Evolutionary conservation across 1,140 invertebrate genomes (phyloP).

Genomic region (Dermatophagoides farinae): DNA sequence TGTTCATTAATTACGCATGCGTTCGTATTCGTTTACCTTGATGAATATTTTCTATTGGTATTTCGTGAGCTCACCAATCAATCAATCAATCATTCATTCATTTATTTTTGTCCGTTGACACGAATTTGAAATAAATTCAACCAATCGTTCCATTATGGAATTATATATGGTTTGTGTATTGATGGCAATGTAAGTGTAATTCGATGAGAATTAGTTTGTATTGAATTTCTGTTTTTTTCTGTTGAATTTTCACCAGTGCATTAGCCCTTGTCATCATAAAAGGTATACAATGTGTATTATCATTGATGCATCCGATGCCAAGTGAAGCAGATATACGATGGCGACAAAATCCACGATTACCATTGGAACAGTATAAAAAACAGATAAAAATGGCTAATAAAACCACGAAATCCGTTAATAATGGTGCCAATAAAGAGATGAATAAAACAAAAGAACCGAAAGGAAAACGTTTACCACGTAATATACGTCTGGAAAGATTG

Average conservation of each 20-base stretch:
- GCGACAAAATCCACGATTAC: conserved; percentile 2
- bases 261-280: conserved; percentile 6
- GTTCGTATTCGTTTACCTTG: too few species aligned
- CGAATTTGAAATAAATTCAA: background rate
- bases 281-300: conserved; percentile 9
- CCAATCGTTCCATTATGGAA: background rate
- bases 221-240: background rate
- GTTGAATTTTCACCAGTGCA: background rate
- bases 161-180: conserved; percentile 12
- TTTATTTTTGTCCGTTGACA: too few species aligned
- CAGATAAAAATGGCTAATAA: background rate
- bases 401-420: background rate
- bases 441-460: background rate
- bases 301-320: conserved; percentile 7
- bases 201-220: background rate
- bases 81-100: background rate
- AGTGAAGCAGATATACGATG: conserved; percentile 6
- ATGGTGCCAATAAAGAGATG: background rate
- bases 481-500: background rate
- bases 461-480: background rate
- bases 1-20: too few species aligned
- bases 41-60: background rate
- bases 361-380: background rate
- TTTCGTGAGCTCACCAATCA: background rate
- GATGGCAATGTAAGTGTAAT: conserved; percentile 11